A percentile compares a stretch with the other conserved stretches of the same genome.
These are phyloP conservation scores for Prenolepis imparis DNA, from an alignment of 2,888 invertebrate species.

Conservation along the genomic window DNA sequence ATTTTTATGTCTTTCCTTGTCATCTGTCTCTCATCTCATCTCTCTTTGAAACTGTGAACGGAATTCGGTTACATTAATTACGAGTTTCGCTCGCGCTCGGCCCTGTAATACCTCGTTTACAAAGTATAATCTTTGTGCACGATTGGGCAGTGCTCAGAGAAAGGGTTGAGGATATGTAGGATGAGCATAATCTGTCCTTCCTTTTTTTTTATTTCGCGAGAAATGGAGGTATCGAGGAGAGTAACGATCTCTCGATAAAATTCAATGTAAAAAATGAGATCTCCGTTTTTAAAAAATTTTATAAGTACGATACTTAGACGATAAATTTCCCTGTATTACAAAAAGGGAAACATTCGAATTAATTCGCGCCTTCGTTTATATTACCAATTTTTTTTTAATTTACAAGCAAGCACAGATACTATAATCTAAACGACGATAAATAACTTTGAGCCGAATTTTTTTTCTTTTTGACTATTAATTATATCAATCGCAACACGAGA, in stretches of 20 bases:
- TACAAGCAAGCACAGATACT: constrained; percentile 28
- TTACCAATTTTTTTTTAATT: not conserved
- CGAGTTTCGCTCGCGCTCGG: constrained; percentile 70
- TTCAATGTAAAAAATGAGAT: constrained; percentile 43
- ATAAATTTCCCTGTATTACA: constrained; percentile 1
- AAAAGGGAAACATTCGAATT: constrained; percentile 4
- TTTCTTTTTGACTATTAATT: constrained; percentile 40
- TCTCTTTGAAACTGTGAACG: constrained; percentile 19
- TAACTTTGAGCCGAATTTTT: constrained; percentile 40
- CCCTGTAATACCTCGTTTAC: constrained; percentile 66
- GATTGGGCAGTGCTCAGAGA: constrained; percentile 79
- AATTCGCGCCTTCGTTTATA: constrained; percentile 15
- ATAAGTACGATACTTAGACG: constrained; percentile 36
- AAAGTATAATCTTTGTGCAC: constrained; percentile 64
- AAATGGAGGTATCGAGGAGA: not conserved
- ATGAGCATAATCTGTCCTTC: constrained; percentile 64
- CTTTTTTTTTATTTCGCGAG: not conserved
- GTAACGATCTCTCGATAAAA: constrained; percentile 13
- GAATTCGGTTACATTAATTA: constrained; percentile 41
- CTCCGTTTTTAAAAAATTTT: constrained; percentile 18
- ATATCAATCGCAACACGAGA: constrained; percentile 12
- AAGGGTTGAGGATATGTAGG: constrained; percentile 75
- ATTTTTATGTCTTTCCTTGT: not conserved
- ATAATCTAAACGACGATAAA: constrained; percentile 24
- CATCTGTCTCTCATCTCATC: not conserved